Evolutionary conservation across 2,888 invertebrate genomes (phyloP).

Genomic region (Thera britannica): DNA sequence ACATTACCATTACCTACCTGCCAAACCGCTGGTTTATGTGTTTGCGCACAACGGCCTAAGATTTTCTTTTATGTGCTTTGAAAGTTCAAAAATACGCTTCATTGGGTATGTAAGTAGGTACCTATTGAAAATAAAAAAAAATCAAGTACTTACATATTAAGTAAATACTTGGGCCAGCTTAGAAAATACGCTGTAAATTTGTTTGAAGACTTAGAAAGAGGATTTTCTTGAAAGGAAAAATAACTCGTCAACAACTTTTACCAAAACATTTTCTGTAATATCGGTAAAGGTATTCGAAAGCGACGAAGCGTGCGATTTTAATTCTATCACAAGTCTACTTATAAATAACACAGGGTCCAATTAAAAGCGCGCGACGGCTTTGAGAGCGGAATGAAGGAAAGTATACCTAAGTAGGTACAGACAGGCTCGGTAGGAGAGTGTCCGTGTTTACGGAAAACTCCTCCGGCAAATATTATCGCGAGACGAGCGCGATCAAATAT

Average conservation of each 20-base stretch:
- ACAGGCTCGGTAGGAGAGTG: slow-evolving; percentile 71
- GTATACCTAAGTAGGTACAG: slow-evolving; percentile 56
- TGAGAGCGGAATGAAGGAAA: slow-evolving; percentile 76
- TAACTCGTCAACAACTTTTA: slow-evolving; percentile 72
- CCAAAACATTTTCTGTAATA: slow-evolving; percentile 67
- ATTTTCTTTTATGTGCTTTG: background rate
- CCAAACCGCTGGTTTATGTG: no score
- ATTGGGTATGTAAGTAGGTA: slow-evolving; percentile 1
- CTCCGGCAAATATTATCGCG: slow-evolving; percentile 84
- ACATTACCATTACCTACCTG: no score
- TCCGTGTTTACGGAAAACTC: slow-evolving; percentile 82
- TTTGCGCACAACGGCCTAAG: background rate
- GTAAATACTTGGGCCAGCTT: slow-evolving; percentile 55
- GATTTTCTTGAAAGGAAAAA: slow-evolving; percentile 69
- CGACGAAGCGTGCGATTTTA: slow-evolving; percentile 79
- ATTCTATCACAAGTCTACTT: slow-evolving; percentile 82
- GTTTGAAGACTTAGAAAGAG: slow-evolving; percentile 74
- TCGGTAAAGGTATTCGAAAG: slow-evolving; percentile 66
- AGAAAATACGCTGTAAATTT: slow-evolving; percentile 64
- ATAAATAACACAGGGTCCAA: slow-evolving; percentile 78
- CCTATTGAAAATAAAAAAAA: slow-evolving; percentile 27
- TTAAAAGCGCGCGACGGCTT: slow-evolving; percentile 81
- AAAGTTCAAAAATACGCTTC: background rate
- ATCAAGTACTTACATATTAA: slow-evolving; percentile 50
- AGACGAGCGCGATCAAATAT: slow-evolving; percentile 83